phyloP scores from a whole-genome alignment of 2,113 vertebrate species.

The Saimiri boliviensis region DNA sequence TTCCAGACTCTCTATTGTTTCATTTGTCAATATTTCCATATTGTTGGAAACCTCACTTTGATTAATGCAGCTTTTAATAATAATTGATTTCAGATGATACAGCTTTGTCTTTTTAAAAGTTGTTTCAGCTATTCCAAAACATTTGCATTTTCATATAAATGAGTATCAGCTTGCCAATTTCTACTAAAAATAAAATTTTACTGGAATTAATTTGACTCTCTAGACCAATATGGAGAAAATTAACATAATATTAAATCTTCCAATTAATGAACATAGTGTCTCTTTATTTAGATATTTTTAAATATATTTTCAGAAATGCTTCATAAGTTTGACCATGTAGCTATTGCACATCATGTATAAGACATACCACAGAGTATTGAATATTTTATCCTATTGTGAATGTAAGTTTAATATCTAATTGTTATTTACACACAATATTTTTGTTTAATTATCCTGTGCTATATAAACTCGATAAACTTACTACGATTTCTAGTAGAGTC shows the following conservation, averaged over 20 bases:
- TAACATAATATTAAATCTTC: background rate
- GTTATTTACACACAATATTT: background rate
- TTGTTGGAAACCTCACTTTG: background rate
- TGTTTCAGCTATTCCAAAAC: background rate
- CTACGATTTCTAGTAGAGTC: background rate
- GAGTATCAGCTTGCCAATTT: background rate
- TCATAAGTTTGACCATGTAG: background rate
- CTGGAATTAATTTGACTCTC: background rate
- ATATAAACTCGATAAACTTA: background rate
- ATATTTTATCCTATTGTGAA: background rate
- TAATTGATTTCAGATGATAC: background rate
- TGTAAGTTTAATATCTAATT: background rate
- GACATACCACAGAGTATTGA: background rate
- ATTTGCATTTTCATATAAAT: background rate
- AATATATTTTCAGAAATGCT: background rate
- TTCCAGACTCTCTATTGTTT: background rate
- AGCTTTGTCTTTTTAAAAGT: background rate
- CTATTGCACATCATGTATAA: background rate
- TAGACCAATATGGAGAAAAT: background rate
- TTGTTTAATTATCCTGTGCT: background rate
- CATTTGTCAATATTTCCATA: background rate
- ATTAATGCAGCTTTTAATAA: background rate
- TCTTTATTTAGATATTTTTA: background rate
- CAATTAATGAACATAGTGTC: background rate
- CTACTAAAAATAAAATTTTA: background rate